phyloP scores from a whole-genome alignment of 64 coral and sea anemone genomes.

The Pocillopora verrucosa region DNA sequence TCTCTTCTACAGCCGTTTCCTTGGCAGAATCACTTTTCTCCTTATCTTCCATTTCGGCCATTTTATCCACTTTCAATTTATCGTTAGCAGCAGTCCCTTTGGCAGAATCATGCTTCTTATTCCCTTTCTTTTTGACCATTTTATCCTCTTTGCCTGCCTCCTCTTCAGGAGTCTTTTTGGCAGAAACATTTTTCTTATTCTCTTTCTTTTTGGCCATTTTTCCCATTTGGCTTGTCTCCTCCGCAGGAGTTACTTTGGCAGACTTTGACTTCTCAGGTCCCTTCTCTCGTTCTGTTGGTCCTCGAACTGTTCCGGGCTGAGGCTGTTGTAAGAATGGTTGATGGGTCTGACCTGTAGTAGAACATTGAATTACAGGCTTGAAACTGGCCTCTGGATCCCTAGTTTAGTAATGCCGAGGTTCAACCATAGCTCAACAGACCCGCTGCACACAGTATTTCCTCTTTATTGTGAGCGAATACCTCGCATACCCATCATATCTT shows the following conservation, averaged over 20 bases:
- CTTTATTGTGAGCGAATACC: no score
- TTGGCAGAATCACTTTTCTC: background rate
- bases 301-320: background rate
- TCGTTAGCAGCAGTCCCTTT: background rate
- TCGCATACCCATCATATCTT: no score
- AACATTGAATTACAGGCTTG: background rate
- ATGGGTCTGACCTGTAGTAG: background rate
- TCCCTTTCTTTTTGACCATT: no score
- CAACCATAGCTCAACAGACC: no score
- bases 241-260: background rate
- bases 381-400: background rate
- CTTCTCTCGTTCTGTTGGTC: slow-evolving; percentile 10
- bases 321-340: background rate
- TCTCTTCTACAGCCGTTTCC: background rate
- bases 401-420: background rate
- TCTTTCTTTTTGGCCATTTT: background rate
- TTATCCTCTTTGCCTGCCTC: background rate
- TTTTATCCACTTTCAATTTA: background rate
- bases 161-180: no score
- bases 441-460: no score
- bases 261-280: background rate
- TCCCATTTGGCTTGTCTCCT: background rate
- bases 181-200: background rate
- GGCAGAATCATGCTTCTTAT: no score
- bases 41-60: background rate